Evolutionary conservation across 2,113 vertebrate genomes (phyloP), one percentile per base, ranked within the genome.

Genomic region (Aegotheles bennettii): DNA sequence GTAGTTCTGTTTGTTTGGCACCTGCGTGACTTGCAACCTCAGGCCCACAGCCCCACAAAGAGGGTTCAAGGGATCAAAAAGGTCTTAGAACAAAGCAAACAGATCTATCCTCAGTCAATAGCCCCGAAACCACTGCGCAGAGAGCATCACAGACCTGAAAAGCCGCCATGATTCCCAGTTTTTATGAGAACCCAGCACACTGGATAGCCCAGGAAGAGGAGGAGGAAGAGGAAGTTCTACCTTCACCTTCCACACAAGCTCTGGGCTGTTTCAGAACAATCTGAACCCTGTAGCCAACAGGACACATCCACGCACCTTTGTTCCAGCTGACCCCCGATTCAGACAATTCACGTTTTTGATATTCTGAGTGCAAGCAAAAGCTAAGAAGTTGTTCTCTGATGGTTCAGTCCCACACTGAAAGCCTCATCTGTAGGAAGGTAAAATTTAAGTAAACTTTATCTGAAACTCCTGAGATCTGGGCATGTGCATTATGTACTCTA

Each of bases 1-100:
- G 11, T 0, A 2, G 1, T 2, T n/a, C 35, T 16, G 13, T 10
- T 20, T 19, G 2, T 80, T 14, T 20, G 16, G 33, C 1, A 11
- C 33, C 47, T 45, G 25, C 13, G 16, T 2, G 5, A 61, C 42
- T 76, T n/a, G 61, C 18, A 54, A 2, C 28, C 57, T 68, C 31
- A 35, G 24, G 38, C 9, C 47, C 29, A 12, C 17, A n/a, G 64
- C 45, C 9, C 9, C 38, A 31, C 16, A 40, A 4, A 20, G 40
- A 4, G 3, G 3, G 6, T 11, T 15, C 10, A 24, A 54, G 43
- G 42, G 33, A 71, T 54, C 17, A 21, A 28, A 59, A 54, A 31
- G 53, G 31, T 51, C 13, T 28, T 4, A 56, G 16, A 43, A 10
- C 14, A 3, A 50, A 21, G 31, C 1, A 12, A 23, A 28, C 45